Conservation (phyloP, 2,888 invertebrate genomes). For the Acanthosepion pharaonis region DNA sequence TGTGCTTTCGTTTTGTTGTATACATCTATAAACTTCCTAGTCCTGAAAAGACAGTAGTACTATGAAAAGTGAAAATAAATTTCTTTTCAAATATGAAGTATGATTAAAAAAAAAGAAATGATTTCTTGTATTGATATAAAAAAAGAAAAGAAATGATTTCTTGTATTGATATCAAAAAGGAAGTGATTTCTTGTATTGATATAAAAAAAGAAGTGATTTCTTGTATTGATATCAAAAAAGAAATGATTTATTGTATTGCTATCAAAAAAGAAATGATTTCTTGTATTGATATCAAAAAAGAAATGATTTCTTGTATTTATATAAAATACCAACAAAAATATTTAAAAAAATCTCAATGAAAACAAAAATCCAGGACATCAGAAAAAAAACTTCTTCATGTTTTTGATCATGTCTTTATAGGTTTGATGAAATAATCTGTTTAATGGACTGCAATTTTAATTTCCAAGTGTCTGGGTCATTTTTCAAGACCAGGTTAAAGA, state of each 20-base stretch:
- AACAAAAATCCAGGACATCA: no score
- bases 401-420: not conserved
- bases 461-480: not conserved
- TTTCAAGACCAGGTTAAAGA: not conserved
- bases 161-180: no score
- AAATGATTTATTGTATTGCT: not conserved
- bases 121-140: not conserved
- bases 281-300: no score
- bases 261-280: not conserved
- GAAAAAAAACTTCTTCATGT: not conserved
- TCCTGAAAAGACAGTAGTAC: not conserved
- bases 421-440: not conserved
- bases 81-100: not conserved
- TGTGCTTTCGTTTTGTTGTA: no score
- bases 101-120: not conserved
- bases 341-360: no score
- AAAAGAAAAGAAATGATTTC: no score
- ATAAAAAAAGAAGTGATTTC: no score
- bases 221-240: not conserved
- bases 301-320: not conserved
- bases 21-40: no score
- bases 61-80: not conserved
- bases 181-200: no score
- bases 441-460: not conserved
- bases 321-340: not conserved